Evolutionary conservation across 2,888 invertebrate genomes (phyloP), one percentile per base, ranked within the genome.

Genomic region (Tipula lateralis): DNA sequence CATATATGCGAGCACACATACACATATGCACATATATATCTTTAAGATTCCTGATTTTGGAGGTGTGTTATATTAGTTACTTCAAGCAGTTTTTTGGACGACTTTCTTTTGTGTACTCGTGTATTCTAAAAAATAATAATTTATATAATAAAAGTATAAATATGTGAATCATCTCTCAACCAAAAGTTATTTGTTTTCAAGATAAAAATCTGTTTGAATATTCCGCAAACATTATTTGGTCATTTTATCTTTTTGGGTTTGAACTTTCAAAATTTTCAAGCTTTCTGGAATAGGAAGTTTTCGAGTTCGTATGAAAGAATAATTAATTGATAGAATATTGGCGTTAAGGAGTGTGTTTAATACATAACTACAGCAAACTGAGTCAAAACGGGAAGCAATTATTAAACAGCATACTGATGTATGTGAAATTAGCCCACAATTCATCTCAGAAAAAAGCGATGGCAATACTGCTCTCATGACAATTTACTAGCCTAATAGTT

Each of bases 141-240:
- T 44, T 39, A 39, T 39, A 9, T 44, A 32, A 24, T 66, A 66
- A n/a, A n/a, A 66, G 66, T 24, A 24, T 12, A 24, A n/a, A 66
- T 66, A 66, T 66, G 66, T 66, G 66, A 66, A 66, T 66, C 66
- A 66, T 24, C 66, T n/a, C n/a, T 66, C 19, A 66, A 66, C 66
- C 24, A 66, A 66, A 66, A 66, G 24, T 66, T 66, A 66, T 66
- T 24, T 66, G 66, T 66, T 66, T n/a, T 3, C 66, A 24, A 66
- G 66, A 66, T 66, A 66, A 66, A 1, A 19, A 66, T 66, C 66
- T 66, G 19, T 66, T 66, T 66, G 66, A 66, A 2, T 19, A 66
- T 66, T 66, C 66, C 66, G 66, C 66, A 12, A 66, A 66, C 7
- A 66, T 24, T 24, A 24, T 44, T 44, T 44, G n/a, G n/a, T n/a